A percentile compares a stretch with the other conserved stretches of the same genome.
Evolutionary conservation across 1,140 invertebrate genomes (phyloP).

Genomic region (Drusus annulatus): DNA sequence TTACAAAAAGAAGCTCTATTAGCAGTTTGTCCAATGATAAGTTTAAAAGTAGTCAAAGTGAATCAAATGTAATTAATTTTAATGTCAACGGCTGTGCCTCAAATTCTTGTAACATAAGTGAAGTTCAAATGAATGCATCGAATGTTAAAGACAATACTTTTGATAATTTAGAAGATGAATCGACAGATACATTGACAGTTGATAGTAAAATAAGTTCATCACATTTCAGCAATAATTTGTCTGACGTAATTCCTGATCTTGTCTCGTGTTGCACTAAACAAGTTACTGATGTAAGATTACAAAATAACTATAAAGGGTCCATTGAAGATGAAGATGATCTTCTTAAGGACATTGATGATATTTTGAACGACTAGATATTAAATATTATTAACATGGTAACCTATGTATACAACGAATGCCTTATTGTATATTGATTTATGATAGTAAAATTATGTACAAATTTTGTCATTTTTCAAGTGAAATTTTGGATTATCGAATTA

Average conservation of each 20-base stretch:
- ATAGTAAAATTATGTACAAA: too few relatives aligned
- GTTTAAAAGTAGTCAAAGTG: too few relatives aligned
- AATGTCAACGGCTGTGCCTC: too few relatives aligned
- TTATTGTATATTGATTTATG: too few relatives aligned
- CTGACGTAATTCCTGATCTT: conserved; percentile 45
- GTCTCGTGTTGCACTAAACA: conserved; percentile 48
- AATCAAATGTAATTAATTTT: too few relatives aligned
- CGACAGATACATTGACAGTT: too few relatives aligned
- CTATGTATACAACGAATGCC: background rate
- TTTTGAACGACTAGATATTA: conserved; percentile 39
- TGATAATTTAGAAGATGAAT: too few relatives aligned
- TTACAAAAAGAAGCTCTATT: background rate
- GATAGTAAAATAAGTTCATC: background rate
- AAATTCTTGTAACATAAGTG: too few relatives aligned
- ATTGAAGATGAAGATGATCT: conserved; percentile 38
- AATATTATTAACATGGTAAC: background rate
- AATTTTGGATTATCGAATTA: too few relatives aligned
- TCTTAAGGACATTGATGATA: conserved; percentile 44
- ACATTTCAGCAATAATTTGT: conserved; percentile 21
- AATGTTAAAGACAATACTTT: too few relatives aligned
- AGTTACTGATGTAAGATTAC: conserved; percentile 1
- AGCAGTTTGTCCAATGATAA: background rate
- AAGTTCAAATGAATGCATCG: too few relatives aligned
- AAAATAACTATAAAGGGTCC: background rate
- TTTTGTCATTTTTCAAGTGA: too few relatives aligned